phyloP scores from a whole-genome alignment of 2,888 invertebrate genomes.

The Sphaerophoria taeniata region DNA sequence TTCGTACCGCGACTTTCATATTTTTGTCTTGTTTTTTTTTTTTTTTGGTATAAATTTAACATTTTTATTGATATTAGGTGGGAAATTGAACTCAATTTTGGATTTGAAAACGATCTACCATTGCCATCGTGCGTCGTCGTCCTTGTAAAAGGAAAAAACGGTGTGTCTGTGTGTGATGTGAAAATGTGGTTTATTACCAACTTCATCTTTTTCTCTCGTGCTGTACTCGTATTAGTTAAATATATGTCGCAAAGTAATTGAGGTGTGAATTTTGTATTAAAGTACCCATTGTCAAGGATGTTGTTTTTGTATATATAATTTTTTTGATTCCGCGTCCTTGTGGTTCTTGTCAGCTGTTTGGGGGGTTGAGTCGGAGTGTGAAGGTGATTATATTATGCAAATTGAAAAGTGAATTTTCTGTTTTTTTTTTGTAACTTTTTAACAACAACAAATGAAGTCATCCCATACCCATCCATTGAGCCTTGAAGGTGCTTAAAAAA shows the following conservation, averaged over 20 bases:
- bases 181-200: constrained; percentile 14
- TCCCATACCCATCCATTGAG: neutral
- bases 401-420: constrained; percentile 64
- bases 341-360: neutral
- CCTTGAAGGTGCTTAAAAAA: constrained; percentile 13
- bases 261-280: constrained; percentile 64
- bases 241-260: constrained; percentile 68
- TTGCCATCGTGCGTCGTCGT: neutral
- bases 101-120: constrained; percentile 29
- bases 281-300: constrained; percentile 15
- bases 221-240: constrained; percentile 47
- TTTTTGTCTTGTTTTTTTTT: neutral
- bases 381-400: constrained; percentile 60
- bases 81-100: constrained; percentile 36
- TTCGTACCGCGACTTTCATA: neutral
- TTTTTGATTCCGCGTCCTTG: constrained; percentile 1
- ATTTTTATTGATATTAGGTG: constrained; percentile 44
- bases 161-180: neutral
- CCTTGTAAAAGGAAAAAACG: neutral
- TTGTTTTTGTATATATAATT: neutral
- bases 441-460: constrained; percentile 53
- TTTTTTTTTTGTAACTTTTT: constrained; percentile 33
- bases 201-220: constrained; percentile 22
- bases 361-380: neutral
- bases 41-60: constrained; percentile 1